Evolutionary conservation across 2,888 invertebrate species (phyloP), one percentile per base, ranked within the genome.

Genomic region (Apodemia duryi): DNA sequence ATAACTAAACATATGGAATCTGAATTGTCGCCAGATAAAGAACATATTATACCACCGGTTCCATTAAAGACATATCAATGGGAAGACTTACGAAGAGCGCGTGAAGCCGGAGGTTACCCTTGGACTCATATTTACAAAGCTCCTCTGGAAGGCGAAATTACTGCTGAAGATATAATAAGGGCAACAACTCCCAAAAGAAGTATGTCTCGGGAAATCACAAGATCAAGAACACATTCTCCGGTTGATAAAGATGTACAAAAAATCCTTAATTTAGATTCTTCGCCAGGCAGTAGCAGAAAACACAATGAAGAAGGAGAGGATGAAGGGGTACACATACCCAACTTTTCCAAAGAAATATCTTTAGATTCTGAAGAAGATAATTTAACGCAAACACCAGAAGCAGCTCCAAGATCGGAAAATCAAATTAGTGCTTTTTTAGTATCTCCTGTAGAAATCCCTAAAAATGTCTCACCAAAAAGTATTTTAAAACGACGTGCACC

Each of bases 11-110:
- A 84, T 89, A 91, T 91, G 91, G 91, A 90, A 91, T 87, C 91
- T 91, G 83, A 84, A 89, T 92, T 91, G 86, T 92, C 82, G 75
- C 83, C 92, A 92, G 92, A 92, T 90, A 86, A 81, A 82, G 81
- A 83, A 71, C 85, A 83, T 83, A 80, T 80, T 75, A 76, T 82
- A 75, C 95, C 96, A 73, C 94, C 94, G 71, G 93, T 95, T 75
- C 96, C 96, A 69, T 92, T 95, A 75, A 94, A 95, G 84, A 96
- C 96, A 64, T 96, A 96, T 85, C 93, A 94, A 90, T 96, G 96
- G 96, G 96, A 96, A 87, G 96, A 96, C 84, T 87, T 96, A 57
- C 89, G 94, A 75, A 92, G 95, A 80, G 93, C 94, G 73, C 94
- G 94, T 84, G 92, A 93, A 75, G 93, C 93, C 79, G 96, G 96